Evolutionary conservation across 2,113 vertebrate species (phyloP), one percentile per base, ranked within the genome.

Genomic region (Nothocercus julius): DNA sequence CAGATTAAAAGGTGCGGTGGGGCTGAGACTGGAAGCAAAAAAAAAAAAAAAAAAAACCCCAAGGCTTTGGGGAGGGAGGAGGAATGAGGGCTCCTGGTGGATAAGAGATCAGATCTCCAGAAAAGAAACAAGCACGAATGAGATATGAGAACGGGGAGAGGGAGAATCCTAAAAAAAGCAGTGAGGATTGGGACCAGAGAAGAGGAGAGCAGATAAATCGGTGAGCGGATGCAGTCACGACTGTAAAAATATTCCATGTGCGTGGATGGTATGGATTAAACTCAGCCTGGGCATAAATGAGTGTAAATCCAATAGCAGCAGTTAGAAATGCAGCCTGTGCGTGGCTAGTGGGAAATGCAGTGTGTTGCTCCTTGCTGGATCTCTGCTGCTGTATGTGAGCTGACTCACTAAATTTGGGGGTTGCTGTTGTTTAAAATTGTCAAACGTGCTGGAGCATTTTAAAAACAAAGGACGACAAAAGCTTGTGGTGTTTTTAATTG

Each of bases 291-390:
- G 66, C 53, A 89, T 68, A 85, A 64, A 36, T 6, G 6, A 70
- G 59, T 2, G 20, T 34, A 54, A 24, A 49, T 42, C 9, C 7
- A 7, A 8, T n/a, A 30, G 8, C 27, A 74, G 62, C 5, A 32
- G 5, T 28, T 38, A 75, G 58, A 85, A 67, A 63, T 68, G 45
- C 28, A 28, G 49, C 34, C 13, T 27, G 51, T 5, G 13, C 9
- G 1, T 20, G 24, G 34, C 61, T 14, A 0, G 63, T 44, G 3
- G 58, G 7, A 5, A 38, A 8, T 1, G 27, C 12, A 7, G 34
- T 2, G 28, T 56, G 38, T n/a, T 61, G 54, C 66, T 56, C 38
- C 5, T n/a, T 5, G 1, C 40, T 3, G 30, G 7, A 44, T 80
- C 84, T 61, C 30, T 76, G 40, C 64, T 24, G 38, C 62, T 64